Conservation (phyloP, 2,888 invertebrate genomes). For the Chironomus riparius region DNA sequence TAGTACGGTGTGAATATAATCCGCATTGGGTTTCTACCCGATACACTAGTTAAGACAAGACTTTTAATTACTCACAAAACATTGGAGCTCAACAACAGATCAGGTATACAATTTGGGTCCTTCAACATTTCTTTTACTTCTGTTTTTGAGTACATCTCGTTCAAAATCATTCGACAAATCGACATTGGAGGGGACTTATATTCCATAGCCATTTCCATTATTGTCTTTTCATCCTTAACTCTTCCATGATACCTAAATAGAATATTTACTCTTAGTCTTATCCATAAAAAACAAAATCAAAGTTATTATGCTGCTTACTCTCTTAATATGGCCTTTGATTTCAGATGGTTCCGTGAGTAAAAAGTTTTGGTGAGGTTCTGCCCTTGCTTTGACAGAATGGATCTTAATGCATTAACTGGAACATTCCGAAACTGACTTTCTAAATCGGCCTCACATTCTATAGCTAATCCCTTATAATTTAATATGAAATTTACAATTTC, state of each 20-base stretch:
- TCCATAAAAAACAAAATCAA: no score
- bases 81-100: conserved; percentile 36
- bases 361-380: conserved; percentile 46
- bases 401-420: conserved; percentile 53
- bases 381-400: conserved; percentile 58
- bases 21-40: no score
- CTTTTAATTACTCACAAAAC: conserved; percentile 31
- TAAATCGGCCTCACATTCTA: conserved; percentile 52
- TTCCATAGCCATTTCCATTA: conserved; percentile 35
- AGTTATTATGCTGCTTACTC: no score
- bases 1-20: no score
- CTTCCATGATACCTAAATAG: neutral
- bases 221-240: conserved; percentile 29
- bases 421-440: conserved; percentile 49
- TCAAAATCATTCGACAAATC: conserved; percentile 36
- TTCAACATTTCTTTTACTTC: conserved; percentile 36
- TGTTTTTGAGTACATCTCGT: conserved; percentile 36
- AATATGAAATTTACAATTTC: conserved; percentile 50
- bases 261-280: no score
- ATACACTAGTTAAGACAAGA: no score
- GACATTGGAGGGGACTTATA: conserved; percentile 36
- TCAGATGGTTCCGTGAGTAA: conserved; percentile 53
- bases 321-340: conserved; percentile 46
- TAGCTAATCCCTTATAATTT: conserved; percentile 48
- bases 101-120: conserved; percentile 37